These are phyloP conservation scores for Hirudo medicinalis DNA, from an alignment of 1,140 invertebrate species.

Conservation along the genomic window DNA sequence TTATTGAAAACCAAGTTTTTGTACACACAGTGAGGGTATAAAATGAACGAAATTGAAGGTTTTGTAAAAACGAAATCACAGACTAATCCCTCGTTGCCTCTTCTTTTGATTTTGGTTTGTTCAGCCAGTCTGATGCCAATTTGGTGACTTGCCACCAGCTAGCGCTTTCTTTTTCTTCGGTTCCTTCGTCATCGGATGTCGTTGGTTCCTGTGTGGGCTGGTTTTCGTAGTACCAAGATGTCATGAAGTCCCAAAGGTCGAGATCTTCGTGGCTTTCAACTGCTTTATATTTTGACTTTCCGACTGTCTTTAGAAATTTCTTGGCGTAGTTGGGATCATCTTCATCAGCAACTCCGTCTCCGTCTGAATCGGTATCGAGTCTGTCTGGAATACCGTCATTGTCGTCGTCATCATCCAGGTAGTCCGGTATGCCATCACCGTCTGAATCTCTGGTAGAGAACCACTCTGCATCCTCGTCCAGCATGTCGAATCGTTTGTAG, in stretches of 20 bases:
- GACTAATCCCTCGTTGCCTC: no score
- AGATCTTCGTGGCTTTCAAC: conserved; percentile 20
- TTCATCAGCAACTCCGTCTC: conserved; percentile 25
- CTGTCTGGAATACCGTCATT: conserved; percentile 35
- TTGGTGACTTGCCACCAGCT: no score
- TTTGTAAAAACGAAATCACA: no score
- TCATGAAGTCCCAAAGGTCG: conserved; percentile 23
- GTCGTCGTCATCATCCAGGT: conserved; percentile 28
- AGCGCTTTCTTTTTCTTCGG: no score
- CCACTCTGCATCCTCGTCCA: conserved; percentile 17
- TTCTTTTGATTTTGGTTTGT: no score
- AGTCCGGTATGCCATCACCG: conserved; percentile 28
- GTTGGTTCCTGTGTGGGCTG: not conserved
- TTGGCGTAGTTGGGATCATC: conserved; percentile 17
- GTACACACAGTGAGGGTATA: no score
- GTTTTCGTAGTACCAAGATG: conserved; percentile 18
- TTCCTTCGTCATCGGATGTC: no score
- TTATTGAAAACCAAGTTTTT: no score
- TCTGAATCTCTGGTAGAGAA: conserved; percentile 27
- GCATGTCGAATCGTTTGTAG: not conserved
- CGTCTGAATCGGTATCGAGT: conserved; percentile 24
- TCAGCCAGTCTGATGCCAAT: no score
- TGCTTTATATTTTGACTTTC: conserved; percentile 15
- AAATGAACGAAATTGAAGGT: no score
- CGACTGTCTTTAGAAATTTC: not conserved